Percentiles rank a stretch among this genome's conserved stretches.
Conservation (phyloP, 1,140 invertebrate genomes). For the Drosophila sucinea region DNA sequence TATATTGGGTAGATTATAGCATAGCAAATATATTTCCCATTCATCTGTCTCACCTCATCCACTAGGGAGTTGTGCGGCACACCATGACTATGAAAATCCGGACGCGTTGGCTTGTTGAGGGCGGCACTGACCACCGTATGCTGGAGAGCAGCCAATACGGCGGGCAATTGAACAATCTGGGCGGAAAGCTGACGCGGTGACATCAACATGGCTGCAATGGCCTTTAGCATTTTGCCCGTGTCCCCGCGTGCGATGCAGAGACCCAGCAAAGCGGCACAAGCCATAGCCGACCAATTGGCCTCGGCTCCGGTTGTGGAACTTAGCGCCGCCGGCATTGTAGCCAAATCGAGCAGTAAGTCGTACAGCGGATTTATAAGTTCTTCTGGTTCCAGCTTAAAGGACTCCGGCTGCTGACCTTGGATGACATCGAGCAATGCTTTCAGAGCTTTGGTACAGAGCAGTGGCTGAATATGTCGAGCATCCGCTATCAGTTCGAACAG, state of each 20-base stretch:
- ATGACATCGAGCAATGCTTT: slow-evolving; percentile 94
- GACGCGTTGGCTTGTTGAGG: slow-evolving; percentile 91
- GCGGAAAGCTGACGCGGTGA: slow-evolving; percentile 89
- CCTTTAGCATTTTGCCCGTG: slow-evolving; percentile 94
- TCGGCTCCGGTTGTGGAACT: slow-evolving; percentile 84
- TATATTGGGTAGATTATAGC: not conserved
- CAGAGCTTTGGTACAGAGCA: slow-evolving; percentile 93
- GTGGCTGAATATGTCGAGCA: slow-evolving; percentile 90
- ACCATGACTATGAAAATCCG: slow-evolving; percentile 94
- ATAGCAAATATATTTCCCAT: not conserved
- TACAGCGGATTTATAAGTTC: slow-evolving; percentile 92
- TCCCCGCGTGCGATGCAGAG: slow-evolving; percentile 96
- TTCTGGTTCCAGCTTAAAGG: slow-evolving; percentile 86
- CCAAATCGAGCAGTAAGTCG: slow-evolving; percentile 90
- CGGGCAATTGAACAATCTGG: slow-evolving; percentile 94
- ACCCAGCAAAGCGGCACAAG: slow-evolving; percentile 95
- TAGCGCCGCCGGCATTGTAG: slow-evolving; percentile 86
- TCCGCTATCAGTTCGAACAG: slow-evolving; percentile 96
- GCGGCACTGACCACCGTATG: slow-evolving; percentile 94
- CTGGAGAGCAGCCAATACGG: slow-evolving; percentile 93
- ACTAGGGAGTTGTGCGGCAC: slow-evolving; percentile 91
- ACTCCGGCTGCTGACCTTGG: slow-evolving; percentile 87
- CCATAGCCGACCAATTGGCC: slow-evolving; percentile 91
- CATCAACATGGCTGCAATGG: slow-evolving; percentile 94
- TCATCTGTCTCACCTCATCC: slow-evolving; percentile 86